Evolutionary conservation across 2,797 vertebrate species (phyloP), one percentile per base, ranked within the genome.

Genomic region (Serranus cabrilla): DNA sequence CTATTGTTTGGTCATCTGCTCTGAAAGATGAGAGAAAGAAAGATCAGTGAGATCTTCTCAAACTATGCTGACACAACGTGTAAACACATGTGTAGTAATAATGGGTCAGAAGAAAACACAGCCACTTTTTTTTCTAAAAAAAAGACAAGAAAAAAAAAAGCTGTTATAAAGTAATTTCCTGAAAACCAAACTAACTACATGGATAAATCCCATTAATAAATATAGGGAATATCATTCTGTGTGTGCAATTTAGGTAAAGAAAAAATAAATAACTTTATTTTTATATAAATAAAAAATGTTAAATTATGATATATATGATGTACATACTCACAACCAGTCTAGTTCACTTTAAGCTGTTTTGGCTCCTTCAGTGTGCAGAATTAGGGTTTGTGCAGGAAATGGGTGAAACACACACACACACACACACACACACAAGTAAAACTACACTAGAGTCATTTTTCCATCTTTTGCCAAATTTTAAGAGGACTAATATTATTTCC

Each of bases 401-500:
- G 57, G 78, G 37, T 34, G 47, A 46, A 58, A 18, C 39, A 69
- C 52, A 39, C 20, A 47, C 46, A 31, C 11, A 74, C 40, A 56
- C 52, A 47, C 49, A 46, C 16, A 42, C 17, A 47, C 39, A 66
- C 65, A 72, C 21, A 45, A 25, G 39, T 3, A n/a, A 42, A 17
- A 39, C 10, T 54, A 59, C 31, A 46, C 61, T 31, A 7, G 21
- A 74, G 51, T 66, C 17, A 68, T 57, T 62, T 83, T 71, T 75
- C 57, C 43, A 71, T 68, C 39, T 62, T 60, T 71, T 40, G 40
- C 54, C 69, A 50, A 58, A 67, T 68, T 78, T 21, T 55, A 67
- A 16, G 18, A 49, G 60, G n/a, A 49, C 58, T 63, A 39, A 83
- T 77, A 74, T 84, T 59, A 68, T 78, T 87, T 82, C 73, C 78